Evolutionary conservation across 37 sponge, comb jelly and placozoan genomes (phyloP).

Genomic region (Trichoplax adhaerens): DNA sequence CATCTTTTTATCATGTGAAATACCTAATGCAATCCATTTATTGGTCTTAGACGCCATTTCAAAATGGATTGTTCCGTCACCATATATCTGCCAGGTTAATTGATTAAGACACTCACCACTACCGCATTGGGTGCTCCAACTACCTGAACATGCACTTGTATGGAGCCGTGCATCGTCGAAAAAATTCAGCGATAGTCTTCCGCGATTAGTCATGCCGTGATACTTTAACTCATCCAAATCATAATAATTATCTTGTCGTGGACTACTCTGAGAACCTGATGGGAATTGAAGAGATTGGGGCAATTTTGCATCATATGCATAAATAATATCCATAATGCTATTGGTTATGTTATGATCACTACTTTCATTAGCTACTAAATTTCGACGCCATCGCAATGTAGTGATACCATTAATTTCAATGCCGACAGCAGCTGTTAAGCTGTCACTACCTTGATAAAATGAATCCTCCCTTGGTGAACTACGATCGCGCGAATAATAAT

Average conservation of each 20-base stretch:
- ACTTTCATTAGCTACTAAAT: constrained; percentile 14
- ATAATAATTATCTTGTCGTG: constrained; percentile 15
- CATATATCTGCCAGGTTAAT: no score
- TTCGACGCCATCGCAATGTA: constrained; percentile 21
- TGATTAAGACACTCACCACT: no score
- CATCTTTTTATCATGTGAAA: no score
- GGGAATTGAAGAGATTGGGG: no score
- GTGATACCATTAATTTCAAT: constrained; percentile 33
- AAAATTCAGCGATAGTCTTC: constrained; percentile 30
- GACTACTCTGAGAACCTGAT: no score
- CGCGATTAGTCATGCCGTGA: constrained; percentile 34
- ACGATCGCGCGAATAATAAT: constrained; percentile 59
- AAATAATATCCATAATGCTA: constrained; percentile 24
- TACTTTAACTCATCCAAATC: constrained; percentile 51
- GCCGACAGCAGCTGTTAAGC: constrained; percentile 47
- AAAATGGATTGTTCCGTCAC: no score
- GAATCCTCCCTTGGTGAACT: constrained; percentile 33
- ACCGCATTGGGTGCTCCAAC: no score
- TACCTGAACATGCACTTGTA: no score
- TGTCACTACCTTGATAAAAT: constrained; percentile 39
- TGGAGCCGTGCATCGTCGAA: constrained; percentile 9
- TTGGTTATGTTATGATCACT: constrained; percentile 33
- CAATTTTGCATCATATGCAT: constrained; percentile 22
- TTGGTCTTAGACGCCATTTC: no score
- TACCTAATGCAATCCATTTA: no score